Base-by-base conservation (phyloP, 2,797 vertebrate species). In the Odontamblyopus lacepedii region DNA sequence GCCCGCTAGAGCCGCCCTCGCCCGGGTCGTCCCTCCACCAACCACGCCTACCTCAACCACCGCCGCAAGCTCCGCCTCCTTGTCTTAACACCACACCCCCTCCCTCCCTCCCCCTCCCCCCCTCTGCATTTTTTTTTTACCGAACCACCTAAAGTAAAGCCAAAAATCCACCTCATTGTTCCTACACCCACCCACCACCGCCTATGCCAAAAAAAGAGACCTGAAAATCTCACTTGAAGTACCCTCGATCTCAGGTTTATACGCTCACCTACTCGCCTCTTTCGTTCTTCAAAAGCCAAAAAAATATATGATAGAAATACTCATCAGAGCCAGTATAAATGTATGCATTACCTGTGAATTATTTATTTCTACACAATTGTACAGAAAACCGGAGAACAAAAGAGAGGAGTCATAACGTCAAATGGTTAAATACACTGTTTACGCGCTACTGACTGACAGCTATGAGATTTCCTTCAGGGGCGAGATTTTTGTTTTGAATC, bases 1-100 rank as follows among this genome's bases (percentile, higher is more conserved):
- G 53, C 19, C 90, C 90, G 89, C 75, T 91, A 97, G 96, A 91
- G 67, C 84, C 0, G 81, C 83, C 57, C 79, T 85, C 71, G 71
- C 84, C 76, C 89, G 87, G n/a, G 71, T 70, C 6, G 79, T 87
- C 3, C 74, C 90, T 16, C 85, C 92, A 73, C 78, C 86, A 64
- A 91, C 95, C 79, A 95, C 94, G 90, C 94, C 96, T 96, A 97
- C 96, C 96, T 98, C 94, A 88, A 91, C 89, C 60, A 78, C 80
- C 84, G 89, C 92, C 85, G 92, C 96, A 61, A 78, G 27, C 56
- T 59, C 89, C 90, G 96, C 94, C 82, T 91, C 92, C 29, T 95
- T 95, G 93, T 96, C 97, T 94, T 98, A 97, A 95, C 79, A 44
- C 59, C 56, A 63, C 80, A 73, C 79, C 83, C 72, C 67, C 55